Evolutionary conservation across 2,888 invertebrate species (phyloP).

Genomic region (Falcaria lacertinaria): DNA sequence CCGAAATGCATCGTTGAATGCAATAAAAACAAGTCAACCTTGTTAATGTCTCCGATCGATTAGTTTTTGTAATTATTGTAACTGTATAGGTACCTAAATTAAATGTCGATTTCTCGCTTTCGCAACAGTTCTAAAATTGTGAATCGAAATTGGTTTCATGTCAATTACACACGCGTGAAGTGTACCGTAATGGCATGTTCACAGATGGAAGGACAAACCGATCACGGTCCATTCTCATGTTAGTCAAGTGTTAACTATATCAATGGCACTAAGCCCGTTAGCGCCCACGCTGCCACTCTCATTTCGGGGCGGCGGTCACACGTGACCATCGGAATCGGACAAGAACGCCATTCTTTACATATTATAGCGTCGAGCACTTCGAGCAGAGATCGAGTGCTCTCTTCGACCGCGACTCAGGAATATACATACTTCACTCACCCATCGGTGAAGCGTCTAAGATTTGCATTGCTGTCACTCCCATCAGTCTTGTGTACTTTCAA

Average conservation of each 20-base stretch:
- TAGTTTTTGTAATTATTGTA: background rate
- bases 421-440: too few relatives aligned
- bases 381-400: conserved; percentile 46
- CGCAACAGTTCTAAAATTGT: background rate
- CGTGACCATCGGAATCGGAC: conserved; percentile 53
- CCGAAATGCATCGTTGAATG: background rate
- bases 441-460: conserved; percentile 47
- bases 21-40: conserved; percentile 1
- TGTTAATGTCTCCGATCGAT: background rate
- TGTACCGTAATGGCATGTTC: conserved; percentile 6
- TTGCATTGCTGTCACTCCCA: conserved; percentile 58
- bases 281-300: conserved; percentile 73
- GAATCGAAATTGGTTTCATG: conserved; percentile 1
- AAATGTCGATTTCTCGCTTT: conserved; percentile 1
- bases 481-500: conserved; percentile 47
- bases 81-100: background rate
- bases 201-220: conserved; percentile 33
- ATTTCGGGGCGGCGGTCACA: conserved; percentile 60
- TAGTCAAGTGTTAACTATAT: conserved; percentile 39
- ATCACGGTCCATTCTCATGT: conserved; percentile 55
- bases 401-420: conserved; percentile 34
- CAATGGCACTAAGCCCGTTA: conserved; percentile 26
- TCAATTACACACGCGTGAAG: conserved; percentile 11
- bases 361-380: conserved; percentile 30
- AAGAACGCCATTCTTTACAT: conserved; percentile 54